A percentile compares a stretch with the other conserved stretches of the same genome.
These are phyloP conservation scores for Pseudomyrmex flavicornis DNA, from an alignment of 1,140 invertebrate species.

Conservation along the genomic window DNA sequence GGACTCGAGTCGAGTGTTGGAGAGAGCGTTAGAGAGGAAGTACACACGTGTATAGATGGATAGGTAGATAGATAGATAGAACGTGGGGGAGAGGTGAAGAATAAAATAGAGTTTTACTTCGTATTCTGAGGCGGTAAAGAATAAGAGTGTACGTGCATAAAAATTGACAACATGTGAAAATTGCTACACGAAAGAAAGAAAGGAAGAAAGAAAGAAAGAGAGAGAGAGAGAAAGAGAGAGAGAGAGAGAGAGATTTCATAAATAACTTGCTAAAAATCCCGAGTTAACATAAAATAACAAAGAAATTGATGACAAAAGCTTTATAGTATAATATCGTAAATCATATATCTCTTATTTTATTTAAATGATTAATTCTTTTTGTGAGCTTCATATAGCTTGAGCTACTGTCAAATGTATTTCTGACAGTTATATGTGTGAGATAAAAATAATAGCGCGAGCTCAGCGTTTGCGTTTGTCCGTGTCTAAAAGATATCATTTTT, in stretches of 20 bases:
- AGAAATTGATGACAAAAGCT: neutral
- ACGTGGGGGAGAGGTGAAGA: neutral
- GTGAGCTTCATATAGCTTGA: no score
- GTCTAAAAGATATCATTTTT: no score
- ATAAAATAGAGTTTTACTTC: conserved; percentile 41
- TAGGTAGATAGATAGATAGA: conserved; percentile 7
- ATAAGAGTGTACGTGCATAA: conserved; percentile 16
- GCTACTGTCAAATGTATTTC: no score
- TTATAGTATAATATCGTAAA: neutral
- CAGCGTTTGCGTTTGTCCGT: no score
- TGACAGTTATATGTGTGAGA: no score
- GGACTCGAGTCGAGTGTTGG: conserved; percentile 68
- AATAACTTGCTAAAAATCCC: neutral
- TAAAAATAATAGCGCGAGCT: neutral
- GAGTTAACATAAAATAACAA: conserved; percentile 27
- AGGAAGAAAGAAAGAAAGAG: neutral
- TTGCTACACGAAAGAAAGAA: conserved; percentile 15
- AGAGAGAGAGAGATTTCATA: no score
- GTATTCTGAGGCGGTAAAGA: conserved; percentile 40
- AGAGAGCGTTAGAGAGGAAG: conserved; percentile 16
- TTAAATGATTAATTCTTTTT: neutral
- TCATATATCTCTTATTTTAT: neutral
- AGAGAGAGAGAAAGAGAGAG: no score
- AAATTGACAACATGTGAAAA: conserved; percentile 29
- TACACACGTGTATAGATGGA: conserved; percentile 2